Conservation (phyloP, 2,888 invertebrate genomes). For the Drosophila tanythrix region DNA sequence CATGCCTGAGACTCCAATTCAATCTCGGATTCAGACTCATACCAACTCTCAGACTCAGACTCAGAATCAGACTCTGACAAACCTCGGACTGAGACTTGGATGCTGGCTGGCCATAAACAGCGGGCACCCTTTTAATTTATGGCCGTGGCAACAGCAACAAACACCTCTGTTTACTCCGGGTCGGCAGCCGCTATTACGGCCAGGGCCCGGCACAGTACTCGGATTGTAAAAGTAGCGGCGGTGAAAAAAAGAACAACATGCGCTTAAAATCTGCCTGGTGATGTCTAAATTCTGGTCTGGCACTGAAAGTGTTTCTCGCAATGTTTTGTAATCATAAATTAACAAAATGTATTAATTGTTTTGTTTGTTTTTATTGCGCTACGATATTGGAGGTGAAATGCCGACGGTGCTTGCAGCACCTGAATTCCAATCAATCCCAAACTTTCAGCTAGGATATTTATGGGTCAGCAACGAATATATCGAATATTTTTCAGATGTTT, state of each 20-base stretch:
- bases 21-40: slow-evolving; percentile 24
- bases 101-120: slow-evolving; percentile 74
- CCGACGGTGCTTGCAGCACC: slow-evolving; percentile 52
- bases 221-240: slow-evolving; percentile 50
- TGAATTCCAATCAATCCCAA: slow-evolving; percentile 15
- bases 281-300: slow-evolving; percentile 75
- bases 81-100: slow-evolving; percentile 35
- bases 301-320: slow-evolving; percentile 77
- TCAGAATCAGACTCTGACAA: slow-evolving; percentile 29
- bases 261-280: slow-evolving; percentile 63
- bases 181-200: slow-evolving; percentile 15
- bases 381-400: slow-evolving; percentile 68
- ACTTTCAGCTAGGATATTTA: slow-evolving; percentile 26
- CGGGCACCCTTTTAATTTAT: slow-evolving; percentile 81
- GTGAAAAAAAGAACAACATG: slow-evolving; percentile 23
- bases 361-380: slow-evolving; percentile 77
- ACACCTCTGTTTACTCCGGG: slow-evolving; percentile 75
- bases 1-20: slow-evolving; percentile 35
- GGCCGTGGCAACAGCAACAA: slow-evolving; percentile 73
- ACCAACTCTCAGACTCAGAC: slow-evolving; percentile 27
- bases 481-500: slow-evolving; percentile 7
- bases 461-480: slow-evolving; percentile 17
- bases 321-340: slow-evolving; percentile 83
- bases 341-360: slow-evolving; percentile 83
- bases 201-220: slow-evolving; percentile 18